phyloP scores from a whole-genome alignment of 2,113 vertebrate genomes.

The Camelus bactrianus region DNA sequence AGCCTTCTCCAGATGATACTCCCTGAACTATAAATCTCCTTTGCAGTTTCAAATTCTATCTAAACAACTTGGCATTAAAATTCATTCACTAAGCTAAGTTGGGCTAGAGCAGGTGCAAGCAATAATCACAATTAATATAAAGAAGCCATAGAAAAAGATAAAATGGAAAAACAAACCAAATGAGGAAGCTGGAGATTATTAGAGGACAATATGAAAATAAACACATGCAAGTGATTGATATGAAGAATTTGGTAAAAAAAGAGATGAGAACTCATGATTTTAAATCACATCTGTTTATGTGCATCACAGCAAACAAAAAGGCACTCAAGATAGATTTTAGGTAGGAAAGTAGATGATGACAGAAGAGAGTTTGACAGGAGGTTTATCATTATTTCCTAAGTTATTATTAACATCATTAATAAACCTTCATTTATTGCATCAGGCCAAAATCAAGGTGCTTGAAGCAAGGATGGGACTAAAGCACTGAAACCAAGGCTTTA shows the following conservation, averaged over 20 bases:
- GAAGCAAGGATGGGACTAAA: not conserved
- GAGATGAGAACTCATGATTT: not conserved
- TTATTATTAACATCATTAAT: not conserved
- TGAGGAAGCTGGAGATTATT: not conserved
- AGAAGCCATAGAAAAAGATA: not conserved
- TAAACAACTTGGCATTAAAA: conserved; percentile 77
- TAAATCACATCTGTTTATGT: not conserved
- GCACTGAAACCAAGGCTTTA: not conserved
- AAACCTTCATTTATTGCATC: not conserved
- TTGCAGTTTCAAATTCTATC: conserved; percentile 75
- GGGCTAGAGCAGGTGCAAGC: conserved; percentile 64
- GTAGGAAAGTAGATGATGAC: not conserved
- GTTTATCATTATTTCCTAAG: not conserved
- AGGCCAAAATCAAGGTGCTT: not conserved
- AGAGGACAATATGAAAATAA: conserved; percentile 12
- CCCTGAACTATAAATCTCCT: conserved; percentile 79
- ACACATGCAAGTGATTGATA: not conserved
- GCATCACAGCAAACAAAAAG: not conserved
- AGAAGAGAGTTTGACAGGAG: not conserved
- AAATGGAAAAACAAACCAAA: not conserved
- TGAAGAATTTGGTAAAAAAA: conserved; percentile 19
- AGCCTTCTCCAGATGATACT: conserved; percentile 70
- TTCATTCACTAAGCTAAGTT: conserved; percentile 68
- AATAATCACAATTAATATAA: conserved; percentile 65
- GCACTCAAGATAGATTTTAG: not conserved